Evolutionary conservation across 2,113 vertebrate genomes (phyloP).

Genomic region (Psophia crepitans): DNA sequence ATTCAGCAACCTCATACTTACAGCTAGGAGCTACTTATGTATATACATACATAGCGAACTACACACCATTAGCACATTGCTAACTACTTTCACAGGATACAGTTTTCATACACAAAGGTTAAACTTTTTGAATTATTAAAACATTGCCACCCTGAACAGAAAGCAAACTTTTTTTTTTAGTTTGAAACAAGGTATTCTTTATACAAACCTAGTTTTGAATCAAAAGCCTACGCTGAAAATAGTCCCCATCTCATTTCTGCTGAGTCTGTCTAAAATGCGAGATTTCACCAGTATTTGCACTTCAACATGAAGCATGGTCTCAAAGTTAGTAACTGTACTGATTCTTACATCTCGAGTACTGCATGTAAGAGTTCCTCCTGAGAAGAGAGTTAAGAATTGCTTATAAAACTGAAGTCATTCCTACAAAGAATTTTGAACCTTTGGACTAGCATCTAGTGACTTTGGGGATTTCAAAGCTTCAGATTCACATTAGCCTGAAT

Average conservation of each 20-base stretch:
- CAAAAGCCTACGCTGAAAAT: background rate
- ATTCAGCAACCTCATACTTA: background rate
- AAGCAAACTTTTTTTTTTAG: background rate
- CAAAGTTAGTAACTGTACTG: background rate
- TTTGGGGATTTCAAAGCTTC: slow-evolving; percentile 12
- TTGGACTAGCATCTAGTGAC: background rate
- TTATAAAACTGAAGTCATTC: background rate
- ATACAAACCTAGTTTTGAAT: slow-evolving; percentile 6
- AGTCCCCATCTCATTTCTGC: background rate
- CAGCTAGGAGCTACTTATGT: background rate
- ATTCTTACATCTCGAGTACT: background rate
- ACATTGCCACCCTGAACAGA: background rate
- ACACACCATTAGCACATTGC: background rate
- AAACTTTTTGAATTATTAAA: slow-evolving; percentile 1
- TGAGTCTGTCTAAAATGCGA: background rate
- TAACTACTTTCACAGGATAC: background rate
- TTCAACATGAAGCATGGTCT: slow-evolving; percentile 51
- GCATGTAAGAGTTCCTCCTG: background rate
- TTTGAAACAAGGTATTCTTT: background rate
- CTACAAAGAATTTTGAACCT: background rate
- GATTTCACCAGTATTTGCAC: slow-evolving; percentile 1
- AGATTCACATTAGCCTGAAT: background rate
- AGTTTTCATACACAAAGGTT: background rate
- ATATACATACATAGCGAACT: background rate
- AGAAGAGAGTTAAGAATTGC: background rate